Evolutionary conservation across 2,113 vertebrate genomes (phyloP).

Genomic region (Andinoacara biseriatus): DNA sequence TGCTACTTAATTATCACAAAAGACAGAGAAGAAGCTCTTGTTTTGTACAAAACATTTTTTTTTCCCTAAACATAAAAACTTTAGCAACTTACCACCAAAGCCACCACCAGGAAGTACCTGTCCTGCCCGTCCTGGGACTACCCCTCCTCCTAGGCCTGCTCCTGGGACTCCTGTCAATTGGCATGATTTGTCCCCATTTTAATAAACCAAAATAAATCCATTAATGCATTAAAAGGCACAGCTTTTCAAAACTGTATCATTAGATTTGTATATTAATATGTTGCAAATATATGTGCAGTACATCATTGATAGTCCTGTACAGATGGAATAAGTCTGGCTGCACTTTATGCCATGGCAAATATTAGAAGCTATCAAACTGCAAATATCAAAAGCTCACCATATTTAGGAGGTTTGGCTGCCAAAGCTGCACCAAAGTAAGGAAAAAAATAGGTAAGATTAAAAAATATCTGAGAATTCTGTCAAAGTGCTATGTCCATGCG

Average conservation of each 20-base stretch:
- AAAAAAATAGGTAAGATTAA: neutral
- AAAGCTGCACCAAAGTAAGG: constrained; percentile 48
- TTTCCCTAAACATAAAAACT: neutral
- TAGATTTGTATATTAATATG: neutral
- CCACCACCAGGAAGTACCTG: constrained; percentile 46
- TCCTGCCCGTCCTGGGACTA: constrained; percentile 45
- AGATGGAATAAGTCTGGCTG: neutral
- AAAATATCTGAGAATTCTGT: neutral
- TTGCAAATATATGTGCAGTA: neutral
- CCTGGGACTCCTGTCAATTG: constrained; percentile 40
- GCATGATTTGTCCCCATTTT: neutral
- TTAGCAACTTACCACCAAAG: constrained; percentile 46
- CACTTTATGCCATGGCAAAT: neutral
- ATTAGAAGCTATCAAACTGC: neutral
- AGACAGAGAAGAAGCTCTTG: neutral
- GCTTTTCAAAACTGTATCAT: neutral
- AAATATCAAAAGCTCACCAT: constrained; percentile 55
- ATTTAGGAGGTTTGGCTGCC: constrained; percentile 61
- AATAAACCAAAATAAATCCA: neutral
- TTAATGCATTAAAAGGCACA: neutral
- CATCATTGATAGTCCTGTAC: neutral
- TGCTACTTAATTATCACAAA: neutral
- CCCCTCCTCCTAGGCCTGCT: constrained; percentile 46
- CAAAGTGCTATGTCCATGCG: neutral
- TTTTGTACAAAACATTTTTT: neutral